Evolutionary conservation across 2,113 vertebrate species (phyloP).

Genomic region (cat (Felis catus)): DNA sequence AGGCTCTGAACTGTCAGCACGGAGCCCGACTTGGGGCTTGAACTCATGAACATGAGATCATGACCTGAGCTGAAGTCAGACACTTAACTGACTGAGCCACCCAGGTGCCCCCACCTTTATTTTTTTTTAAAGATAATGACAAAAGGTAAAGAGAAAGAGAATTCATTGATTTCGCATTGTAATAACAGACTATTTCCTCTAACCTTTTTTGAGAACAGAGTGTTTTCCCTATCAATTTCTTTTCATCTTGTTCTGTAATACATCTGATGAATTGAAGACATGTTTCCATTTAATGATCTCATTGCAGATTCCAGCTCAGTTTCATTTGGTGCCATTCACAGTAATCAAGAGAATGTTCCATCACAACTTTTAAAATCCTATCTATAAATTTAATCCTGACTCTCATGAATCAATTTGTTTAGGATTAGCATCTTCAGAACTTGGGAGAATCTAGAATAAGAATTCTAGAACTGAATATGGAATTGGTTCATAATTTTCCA

Average conservation of each 20-base stretch:
- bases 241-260: neutral
- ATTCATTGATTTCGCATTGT: neutral
- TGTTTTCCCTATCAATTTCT: neutral
- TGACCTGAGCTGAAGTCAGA: neutral
- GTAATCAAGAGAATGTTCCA: neutral
- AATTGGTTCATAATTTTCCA: neutral
- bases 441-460: neutral
- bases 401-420: neutral
- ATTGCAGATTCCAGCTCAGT: neutral
- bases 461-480: neutral
- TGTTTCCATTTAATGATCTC: neutral
- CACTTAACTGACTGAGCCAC: neutral
- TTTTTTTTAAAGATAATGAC: neutral
- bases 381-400: neutral
- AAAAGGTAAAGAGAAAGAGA: neutral
- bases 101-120: neutral
- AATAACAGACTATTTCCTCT: neutral
- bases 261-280: neutral
- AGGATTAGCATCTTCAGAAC: neutral
- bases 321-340: neutral
- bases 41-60: neutral
- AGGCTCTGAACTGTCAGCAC: too few species aligned
- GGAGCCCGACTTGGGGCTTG: neutral
- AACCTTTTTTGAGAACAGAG: neutral
- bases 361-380: neutral